These are phyloP conservation scores for Cataglyphis albicans DNA, from an alignment of 2,888 invertebrate species.

Conservation along the genomic window DNA sequence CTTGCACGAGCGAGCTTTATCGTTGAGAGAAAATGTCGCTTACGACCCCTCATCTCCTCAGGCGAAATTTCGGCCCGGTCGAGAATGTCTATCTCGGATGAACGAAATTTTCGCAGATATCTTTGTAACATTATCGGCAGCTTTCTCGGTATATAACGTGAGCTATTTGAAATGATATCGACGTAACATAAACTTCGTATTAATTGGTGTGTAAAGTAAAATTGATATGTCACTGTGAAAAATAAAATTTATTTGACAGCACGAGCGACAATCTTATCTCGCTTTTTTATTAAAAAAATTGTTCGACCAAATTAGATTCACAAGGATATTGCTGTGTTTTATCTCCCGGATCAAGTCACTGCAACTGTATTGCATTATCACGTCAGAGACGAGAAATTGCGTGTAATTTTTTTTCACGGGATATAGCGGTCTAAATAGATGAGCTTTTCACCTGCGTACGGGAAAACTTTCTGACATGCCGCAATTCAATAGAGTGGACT, in stretches of 20 bases:
- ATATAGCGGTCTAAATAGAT: constrained; percentile 13
- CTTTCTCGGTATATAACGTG: constrained; percentile 2
- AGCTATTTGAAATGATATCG: background rate
- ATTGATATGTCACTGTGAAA: background rate
- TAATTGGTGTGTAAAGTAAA: background rate
- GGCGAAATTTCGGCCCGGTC: constrained; percentile 19
- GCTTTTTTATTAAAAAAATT: background rate
- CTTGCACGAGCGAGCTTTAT: constrained; percentile 18
- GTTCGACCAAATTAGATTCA: background rate
- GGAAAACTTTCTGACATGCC: constrained; percentile 30
- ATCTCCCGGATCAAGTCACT: background rate
- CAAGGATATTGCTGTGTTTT: background rate
- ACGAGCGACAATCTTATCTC: background rate
- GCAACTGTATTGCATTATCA: constrained; percentile 5
- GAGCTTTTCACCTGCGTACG: constrained; percentile 19
- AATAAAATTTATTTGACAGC: background rate
- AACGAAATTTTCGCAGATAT: constrained; percentile 16
- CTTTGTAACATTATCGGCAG: background rate
- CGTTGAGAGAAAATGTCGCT: constrained; percentile 32
- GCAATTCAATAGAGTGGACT: constrained; percentile 38
- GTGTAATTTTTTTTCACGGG: constrained; percentile 28
- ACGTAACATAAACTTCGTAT: background rate
- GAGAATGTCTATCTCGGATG: constrained; percentile 22
- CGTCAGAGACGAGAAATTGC: constrained; percentile 32
- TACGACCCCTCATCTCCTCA: background rate